A percentile compares a stretch with the other conserved stretches of the same genome.
phyloP scores from a whole-genome alignment of 2,113 vertebrate species.

The Himantopus leucocephalus region DNA sequence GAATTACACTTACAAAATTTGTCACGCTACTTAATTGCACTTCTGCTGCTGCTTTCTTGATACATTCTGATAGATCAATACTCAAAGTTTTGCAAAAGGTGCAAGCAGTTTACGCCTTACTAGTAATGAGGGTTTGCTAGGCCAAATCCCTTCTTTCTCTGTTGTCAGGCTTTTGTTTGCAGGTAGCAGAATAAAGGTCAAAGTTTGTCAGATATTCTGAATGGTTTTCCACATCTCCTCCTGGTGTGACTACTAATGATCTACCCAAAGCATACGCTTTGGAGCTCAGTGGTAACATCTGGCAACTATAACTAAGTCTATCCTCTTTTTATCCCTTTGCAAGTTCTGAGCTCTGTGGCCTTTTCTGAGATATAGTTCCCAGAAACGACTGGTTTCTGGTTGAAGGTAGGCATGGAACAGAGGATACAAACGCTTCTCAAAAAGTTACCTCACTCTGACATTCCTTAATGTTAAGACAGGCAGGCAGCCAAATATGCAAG shows the following conservation, averaged over 20 bases:
- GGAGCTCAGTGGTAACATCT: neutral
- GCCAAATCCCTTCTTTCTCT: neutral
- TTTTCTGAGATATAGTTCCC: neutral
- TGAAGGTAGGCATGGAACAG: neutral
- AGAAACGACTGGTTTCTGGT: neutral
- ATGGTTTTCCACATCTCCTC: neutral
- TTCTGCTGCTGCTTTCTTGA: neutral
- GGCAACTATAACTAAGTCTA: neutral
- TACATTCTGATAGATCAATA: neutral
- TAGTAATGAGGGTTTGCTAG: neutral
- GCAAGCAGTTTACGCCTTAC: neutral
- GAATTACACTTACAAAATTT: neutral
- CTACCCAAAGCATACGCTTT: neutral
- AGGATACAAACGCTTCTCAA: neutral
- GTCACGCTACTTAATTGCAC: neutral
- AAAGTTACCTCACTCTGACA: neutral
- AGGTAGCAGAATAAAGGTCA: neutral
- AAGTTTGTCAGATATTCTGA: neutral
- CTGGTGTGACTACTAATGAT: neutral
- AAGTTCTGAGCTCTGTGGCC: neutral
- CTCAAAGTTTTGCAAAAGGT: neutral
- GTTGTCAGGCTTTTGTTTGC: neutral
- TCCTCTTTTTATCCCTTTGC: neutral
- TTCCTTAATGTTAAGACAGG: neutral
- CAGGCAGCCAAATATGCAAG: neutral